Conservation (phyloP, 2,797 vertebrate genomes). For the Bradypodion pumilum region DNA sequence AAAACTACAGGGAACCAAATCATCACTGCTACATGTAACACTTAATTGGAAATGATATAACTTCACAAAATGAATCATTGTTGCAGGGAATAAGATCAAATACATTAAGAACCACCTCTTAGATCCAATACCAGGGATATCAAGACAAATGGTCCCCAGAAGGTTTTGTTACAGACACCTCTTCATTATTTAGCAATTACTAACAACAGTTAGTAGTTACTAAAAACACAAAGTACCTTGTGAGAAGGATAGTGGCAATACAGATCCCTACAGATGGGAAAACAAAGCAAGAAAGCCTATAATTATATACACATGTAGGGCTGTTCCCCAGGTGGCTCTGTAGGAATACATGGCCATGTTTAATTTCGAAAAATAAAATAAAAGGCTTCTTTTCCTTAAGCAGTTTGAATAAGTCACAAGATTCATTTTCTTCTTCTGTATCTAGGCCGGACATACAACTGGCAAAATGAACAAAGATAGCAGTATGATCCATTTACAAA, state of each 20-base stretch:
- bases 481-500: too few species aligned
- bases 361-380: background rate
- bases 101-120: constrained; percentile 31
- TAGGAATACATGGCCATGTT: background rate
- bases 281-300: background rate
- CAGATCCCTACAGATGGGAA: background rate
- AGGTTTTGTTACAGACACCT: constrained; percentile 25
- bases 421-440: too few species aligned
- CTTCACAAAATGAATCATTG: constrained; percentile 50
- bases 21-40: constrained; percentile 45
- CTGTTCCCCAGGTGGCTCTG: background rate
- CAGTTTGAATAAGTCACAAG: background rate
- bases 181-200: constrained; percentile 27
- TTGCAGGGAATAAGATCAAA: constrained; percentile 38
- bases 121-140: constrained; percentile 45
- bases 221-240: background rate
- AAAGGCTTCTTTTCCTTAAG: background rate
- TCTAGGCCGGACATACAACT: too few species aligned
- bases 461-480: too few species aligned
- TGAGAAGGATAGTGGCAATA: background rate
- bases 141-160: constrained; percentile 30
- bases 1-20: constrained; percentile 54
- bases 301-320: background rate
- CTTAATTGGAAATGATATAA: constrained; percentile 64
- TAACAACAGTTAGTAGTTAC: constrained; percentile 8